Evolutionary conservation across 1,140 invertebrate genomes (phyloP).

Genomic region (Tetramorium simillimum): DNA sequence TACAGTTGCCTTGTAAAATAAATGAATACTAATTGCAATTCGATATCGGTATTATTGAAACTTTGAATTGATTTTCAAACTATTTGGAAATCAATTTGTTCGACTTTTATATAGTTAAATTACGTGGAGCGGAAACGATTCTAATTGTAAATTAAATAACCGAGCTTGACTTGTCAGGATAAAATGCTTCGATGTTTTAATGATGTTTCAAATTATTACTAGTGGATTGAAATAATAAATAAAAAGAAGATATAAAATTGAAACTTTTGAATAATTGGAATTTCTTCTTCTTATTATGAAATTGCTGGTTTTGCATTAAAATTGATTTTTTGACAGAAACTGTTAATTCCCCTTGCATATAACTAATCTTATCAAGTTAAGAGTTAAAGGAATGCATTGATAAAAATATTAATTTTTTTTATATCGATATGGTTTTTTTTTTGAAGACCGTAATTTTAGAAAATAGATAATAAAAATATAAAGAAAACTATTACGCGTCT

Average conservation of each 20-base stretch:
- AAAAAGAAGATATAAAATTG: neutral
- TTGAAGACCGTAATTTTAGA: neutral
- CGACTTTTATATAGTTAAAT: neutral
- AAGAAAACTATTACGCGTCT: neutral
- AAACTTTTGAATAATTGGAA: neutral
- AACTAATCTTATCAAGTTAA: neutral
- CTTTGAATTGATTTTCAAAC: neutral
- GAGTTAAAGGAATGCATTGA: neutral
- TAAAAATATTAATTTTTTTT: slow-evolving; percentile 21
- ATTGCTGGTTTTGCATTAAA: neutral
- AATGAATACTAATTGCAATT: neutral
- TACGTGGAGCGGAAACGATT: neutral
- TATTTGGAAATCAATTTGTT: neutral
- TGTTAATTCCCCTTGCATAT: neutral
- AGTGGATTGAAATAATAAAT: neutral
- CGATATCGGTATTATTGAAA: neutral
- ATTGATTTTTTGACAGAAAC: neutral
- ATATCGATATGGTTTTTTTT: neutral
- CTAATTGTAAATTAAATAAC: neutral
- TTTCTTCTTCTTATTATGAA: neutral
- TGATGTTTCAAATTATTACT: neutral
- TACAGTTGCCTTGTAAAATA: neutral
- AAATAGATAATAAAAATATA: neutral
- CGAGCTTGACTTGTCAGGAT: neutral
- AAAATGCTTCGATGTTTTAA: neutral